These are phyloP conservation scores for Cecropterus lyciades DNA, from an alignment of 1,140 invertebrate species.

Conservation along the genomic window DNA sequence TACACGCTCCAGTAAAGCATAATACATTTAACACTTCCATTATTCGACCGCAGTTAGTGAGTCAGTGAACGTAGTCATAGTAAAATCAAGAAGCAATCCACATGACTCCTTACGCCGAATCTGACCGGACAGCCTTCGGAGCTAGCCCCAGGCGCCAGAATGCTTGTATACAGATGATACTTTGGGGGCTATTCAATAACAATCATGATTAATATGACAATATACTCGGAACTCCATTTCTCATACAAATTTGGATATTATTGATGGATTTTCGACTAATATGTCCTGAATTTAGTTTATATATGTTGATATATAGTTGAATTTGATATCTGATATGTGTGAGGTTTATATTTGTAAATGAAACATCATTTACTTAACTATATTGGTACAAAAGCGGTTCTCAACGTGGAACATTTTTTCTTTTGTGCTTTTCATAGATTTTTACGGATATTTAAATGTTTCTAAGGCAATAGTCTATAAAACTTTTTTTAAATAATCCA, in stretches of 20 bases:
- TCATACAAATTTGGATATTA: constrained; percentile 12
- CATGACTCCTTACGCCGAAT: constrained; percentile 49
- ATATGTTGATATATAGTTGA: constrained; percentile 5
- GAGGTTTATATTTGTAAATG: no score
- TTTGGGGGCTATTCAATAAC: constrained; percentile 56
- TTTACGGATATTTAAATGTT: no score
- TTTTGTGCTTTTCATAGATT: no score
- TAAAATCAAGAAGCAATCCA: constrained; percentile 49
- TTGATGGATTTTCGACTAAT: constrained; percentile 17
- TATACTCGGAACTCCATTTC: constrained; percentile 10
- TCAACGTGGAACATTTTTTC: no score
- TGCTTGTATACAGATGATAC: constrained; percentile 66
- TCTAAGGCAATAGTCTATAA: no score
- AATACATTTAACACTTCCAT: neutral
- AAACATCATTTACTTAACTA: no score
- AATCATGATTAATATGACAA: constrained; percentile 36
- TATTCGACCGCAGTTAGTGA: neutral
- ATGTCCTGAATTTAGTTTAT: neutral
- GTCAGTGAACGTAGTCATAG: neutral
- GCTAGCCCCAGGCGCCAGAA: constrained; percentile 61
- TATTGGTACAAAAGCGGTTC: no score
- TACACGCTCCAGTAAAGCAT: no score
- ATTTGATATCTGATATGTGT: no score
- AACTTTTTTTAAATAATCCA: no score
- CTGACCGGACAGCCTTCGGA: constrained; percentile 57